Evolutionary conservation across 2,113 vertebrate species (phyloP), one percentile per base, ranked within the genome.

Genomic region (Percina caprodes): DNA sequence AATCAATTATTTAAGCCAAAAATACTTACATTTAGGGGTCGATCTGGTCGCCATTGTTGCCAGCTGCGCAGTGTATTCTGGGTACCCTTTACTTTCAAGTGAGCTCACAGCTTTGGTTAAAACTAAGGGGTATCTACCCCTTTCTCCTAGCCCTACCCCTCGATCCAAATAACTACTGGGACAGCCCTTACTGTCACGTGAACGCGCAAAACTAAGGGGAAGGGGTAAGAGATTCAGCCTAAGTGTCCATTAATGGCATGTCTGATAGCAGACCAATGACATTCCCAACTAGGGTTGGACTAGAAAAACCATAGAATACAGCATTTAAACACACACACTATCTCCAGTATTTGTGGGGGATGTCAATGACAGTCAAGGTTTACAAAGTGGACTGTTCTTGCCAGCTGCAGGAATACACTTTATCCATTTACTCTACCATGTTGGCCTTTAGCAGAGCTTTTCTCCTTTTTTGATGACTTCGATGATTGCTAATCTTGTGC

Each of bases 401-500:
- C 24, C 9, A 62, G 51, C 58, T 54, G 33, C 69, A 51, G 48
- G 63, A 77, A 42, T 48, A 68, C 70, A 26, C 24, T 33, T 58
- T 69, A 56, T 79, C 67, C 55, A 66, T 62, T 80, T 78, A 71
- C 33, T n/a, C 46, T 33, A 4, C 55, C 35, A 52, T n/a, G 5
- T 39, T 68, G 55, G 30, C 67, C 69, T 82, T 73, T 67, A 76
- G 60, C 65, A 80, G n/a, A 60, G 62, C 58, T 89, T 63, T 58
- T 67, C 18, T 48, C 61, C 45, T 79, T 86, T 88, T 88, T 72
- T 80, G 73, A 89, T 89, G 76, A 89, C 78, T 88, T 65, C 0
- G 46, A 69, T 78, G 80, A 91, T 85, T 77, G 67, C 30, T 83
- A 65, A 89, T 87, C 58, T 84, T 23, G 39, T 81, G 79, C 15